Conservation (phyloP, 2,113 vertebrate genomes). For the Sinocyclocheilus grahami region DNA sequence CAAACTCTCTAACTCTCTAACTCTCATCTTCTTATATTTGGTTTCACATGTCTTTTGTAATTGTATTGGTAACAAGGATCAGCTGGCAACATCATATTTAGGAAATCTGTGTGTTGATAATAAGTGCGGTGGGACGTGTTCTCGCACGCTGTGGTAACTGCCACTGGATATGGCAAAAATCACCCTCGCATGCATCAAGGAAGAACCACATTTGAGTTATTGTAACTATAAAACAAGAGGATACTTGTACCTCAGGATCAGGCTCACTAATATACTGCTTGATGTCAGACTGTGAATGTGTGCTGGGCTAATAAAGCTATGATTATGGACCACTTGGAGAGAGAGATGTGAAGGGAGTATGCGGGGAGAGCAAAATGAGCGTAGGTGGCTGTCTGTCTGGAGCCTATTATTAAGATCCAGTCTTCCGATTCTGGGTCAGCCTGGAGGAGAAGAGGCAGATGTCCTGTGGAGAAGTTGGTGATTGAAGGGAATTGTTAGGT, state of each 20-base stretch:
- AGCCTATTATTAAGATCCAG: constrained; percentile 67
- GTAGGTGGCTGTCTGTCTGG: constrained; percentile 33
- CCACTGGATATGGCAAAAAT: constrained; percentile 64
- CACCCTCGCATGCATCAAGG: constrained; percentile 56
- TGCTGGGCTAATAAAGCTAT: constrained; percentile 56
- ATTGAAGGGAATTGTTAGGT: background rate
- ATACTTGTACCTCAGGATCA: constrained; percentile 65
- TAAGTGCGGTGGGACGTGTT: constrained; percentile 58
- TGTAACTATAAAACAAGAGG: constrained; percentile 65
- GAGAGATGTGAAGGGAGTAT: constrained; percentile 45
- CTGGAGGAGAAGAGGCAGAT: constrained; percentile 31
- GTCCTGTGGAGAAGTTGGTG: constrained; percentile 13
- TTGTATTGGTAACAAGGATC: constrained; percentile 59
- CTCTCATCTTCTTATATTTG: background rate
- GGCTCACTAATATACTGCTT: constrained; percentile 59
- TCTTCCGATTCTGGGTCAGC: constrained; percentile 20
- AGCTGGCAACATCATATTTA: constrained; percentile 54
- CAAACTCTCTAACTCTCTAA: too few relatives aligned
- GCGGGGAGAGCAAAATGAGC: constrained; percentile 57
- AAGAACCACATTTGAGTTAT: constrained; percentile 53
- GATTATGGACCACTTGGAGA: constrained; percentile 62
- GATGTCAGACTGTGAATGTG: constrained; percentile 65
- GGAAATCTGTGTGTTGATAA: constrained; percentile 17
- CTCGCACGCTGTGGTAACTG: constrained; percentile 72
- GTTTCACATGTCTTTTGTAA: constrained; percentile 44